Percentiles rank a stretch among this genome's conserved stretches.
Conservation (phyloP, 2,888 invertebrate genomes). For the Pristionchus arcanus region DNA sequence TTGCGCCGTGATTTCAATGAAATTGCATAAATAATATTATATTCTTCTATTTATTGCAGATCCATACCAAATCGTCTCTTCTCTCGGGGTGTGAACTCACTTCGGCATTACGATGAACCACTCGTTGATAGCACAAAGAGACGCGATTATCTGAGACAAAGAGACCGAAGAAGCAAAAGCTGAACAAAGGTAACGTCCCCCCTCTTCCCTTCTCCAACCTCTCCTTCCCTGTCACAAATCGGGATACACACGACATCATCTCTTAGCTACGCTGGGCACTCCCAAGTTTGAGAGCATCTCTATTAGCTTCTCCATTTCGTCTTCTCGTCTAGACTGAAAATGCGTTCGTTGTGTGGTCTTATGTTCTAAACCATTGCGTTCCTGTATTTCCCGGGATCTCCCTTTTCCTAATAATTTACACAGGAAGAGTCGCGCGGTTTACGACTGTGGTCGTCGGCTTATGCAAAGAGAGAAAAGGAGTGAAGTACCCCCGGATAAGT, state of each 20-base stretch:
- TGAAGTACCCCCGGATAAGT: slow-evolving; percentile 44
- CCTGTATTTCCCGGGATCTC: background rate
- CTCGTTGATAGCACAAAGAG: slow-evolving; percentile 17
- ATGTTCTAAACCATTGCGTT: background rate
- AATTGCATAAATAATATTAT: background rate
- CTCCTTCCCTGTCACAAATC: background rate
- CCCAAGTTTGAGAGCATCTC: slow-evolving; percentile 12
- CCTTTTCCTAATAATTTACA: slow-evolving; percentile 3
- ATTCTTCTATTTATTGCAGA: background rate
- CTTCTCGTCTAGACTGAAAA: slow-evolving; percentile 3
- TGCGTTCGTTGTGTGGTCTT: background rate
- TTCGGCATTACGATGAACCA: slow-evolving; percentile 11
- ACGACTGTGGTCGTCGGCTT: slow-evolving; percentile 45
- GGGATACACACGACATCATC: background rate
- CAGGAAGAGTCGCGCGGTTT: slow-evolving; percentile 11
- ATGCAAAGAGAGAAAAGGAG: slow-evolving; percentile 48
- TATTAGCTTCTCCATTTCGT: background rate
- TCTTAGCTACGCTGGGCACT: background rate
- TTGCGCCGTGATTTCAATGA: too few relatives aligned
- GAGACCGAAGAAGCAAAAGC: background rate
- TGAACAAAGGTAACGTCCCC: slow-evolving; percentile 10
- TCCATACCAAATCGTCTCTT: background rate
- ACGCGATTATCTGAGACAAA: slow-evolving; percentile 29
- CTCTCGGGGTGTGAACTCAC: background rate
- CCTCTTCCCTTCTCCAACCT: background rate